Evolutionary conservation across 1,140 invertebrate genomes (phyloP), one percentile per base, ranked within the genome.

Genomic region (Argopecten irradians): DNA sequence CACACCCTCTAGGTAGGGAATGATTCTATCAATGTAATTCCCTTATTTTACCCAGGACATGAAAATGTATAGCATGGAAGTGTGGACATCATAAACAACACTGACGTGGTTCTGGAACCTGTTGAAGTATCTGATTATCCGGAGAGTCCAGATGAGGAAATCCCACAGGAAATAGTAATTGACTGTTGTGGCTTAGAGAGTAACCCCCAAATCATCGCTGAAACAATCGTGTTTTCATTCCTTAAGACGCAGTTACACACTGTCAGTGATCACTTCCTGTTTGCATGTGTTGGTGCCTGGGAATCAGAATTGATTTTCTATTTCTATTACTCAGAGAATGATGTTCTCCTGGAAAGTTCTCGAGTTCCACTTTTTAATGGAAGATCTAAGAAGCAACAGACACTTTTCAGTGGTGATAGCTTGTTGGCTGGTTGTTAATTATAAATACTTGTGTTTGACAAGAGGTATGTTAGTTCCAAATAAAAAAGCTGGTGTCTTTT

Each of bases 291-390:
- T 86, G 86, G n/a, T 2, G 71, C 71, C 0, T 32, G n/a, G 14
- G 71, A 16, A 71, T 16, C 7, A 71, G 8, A 34, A 8, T 16
- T 86, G 34, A 34, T 34, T 34, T 41, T 86, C 34, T 71, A 9
- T 82, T 71, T 86, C 33, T 86, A 86, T 86, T 41, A 86, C 28
- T 82, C 22, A 14, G 86, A 82, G 8, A 86, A 86, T 34, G 86
- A 86, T 22, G 19, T 86, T 19, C 71, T 86, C 2, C 55, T 86
- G 39, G 55, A 86, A 86, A 34, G 41, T n/a, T 55, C 86, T 19
- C 16, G 9, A 11, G 13, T 86, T 9, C n/a, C 28, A 32, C 32
- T 86, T 0, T 86, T 86, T 82, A 34, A 43, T 32, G 85, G 32
- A 3, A 41, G n/a, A 34, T 39, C 36, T 8, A 13, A 13, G 36